These are phyloP conservation scores for Liparis tanakae DNA, from an alignment of 2,797 vertebrate genomes.

Conservation along the genomic window DNA sequence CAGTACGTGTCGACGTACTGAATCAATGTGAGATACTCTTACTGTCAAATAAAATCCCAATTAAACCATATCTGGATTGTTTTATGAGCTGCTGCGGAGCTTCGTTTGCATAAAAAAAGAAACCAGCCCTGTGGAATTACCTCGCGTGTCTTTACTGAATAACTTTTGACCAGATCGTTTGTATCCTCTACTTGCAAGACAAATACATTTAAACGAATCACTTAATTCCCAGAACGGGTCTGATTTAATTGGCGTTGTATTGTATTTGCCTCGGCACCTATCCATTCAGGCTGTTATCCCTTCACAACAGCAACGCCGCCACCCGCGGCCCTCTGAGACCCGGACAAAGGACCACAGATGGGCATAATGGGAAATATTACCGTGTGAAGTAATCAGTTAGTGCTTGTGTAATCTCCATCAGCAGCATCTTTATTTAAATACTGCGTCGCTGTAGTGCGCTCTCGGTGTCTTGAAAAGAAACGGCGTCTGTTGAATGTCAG, in stretches of 20 bases:
- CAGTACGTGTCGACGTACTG: not conserved
- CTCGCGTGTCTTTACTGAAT: constrained; percentile 28
- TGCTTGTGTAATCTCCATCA: constrained; percentile 57
- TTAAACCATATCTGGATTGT: constrained; percentile 42
- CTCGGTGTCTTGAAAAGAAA: constrained; percentile 51
- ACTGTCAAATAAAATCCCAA: constrained; percentile 30
- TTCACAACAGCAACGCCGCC: constrained; percentile 34
- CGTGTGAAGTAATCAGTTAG: constrained; percentile 58
- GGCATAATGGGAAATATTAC: constrained; percentile 59
- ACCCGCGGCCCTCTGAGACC: constrained; percentile 48
- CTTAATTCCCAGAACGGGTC: constrained; percentile 24
- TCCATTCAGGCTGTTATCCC: constrained; percentile 36
- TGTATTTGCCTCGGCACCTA: constrained; percentile 30
- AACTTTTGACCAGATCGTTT: constrained; percentile 42
- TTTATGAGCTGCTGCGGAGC: constrained; percentile 34
- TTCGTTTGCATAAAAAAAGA: constrained; percentile 20
- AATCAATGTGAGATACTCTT: constrained; percentile 12
- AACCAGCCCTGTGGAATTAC: constrained; percentile 22
- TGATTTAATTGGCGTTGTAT: constrained; percentile 45
- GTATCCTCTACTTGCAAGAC: constrained; percentile 26
- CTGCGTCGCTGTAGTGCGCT: constrained; percentile 55
- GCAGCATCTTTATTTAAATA: constrained; percentile 68
- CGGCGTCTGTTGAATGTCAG: constrained; percentile 63
- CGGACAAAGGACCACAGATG: constrained; percentile 54
- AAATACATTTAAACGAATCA: constrained; percentile 39